These are phyloP conservation scores for Trissolcus japonicus DNA, from an alignment of 2,888 invertebrate genomes.

Conservation along the genomic window DNA sequence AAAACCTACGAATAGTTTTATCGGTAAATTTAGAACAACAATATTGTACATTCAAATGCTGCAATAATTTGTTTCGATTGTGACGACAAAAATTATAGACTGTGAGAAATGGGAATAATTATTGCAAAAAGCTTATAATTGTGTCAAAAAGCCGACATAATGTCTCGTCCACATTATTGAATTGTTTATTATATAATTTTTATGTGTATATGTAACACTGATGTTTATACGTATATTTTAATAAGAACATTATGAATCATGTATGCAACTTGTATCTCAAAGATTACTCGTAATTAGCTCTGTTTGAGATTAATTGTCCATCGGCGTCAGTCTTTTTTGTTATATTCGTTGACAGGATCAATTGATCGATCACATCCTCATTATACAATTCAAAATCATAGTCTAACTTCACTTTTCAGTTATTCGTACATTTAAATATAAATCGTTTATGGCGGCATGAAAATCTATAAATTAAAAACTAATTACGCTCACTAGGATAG, in stretches of 20 bases:
- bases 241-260: constrained; percentile 60
- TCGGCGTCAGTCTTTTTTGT: constrained; percentile 46
- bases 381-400: constrained; percentile 17
- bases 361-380: constrained; percentile 16
- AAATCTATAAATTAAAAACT: constrained; percentile 27
- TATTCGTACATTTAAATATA: too few relatives aligned
- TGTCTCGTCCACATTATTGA: constrained; percentile 35
- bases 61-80: constrained; percentile 21
- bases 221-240: constrained; percentile 61
- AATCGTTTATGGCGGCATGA: constrained; percentile 2
- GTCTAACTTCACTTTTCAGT: constrained; percentile 2
- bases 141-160: constrained; percentile 45
- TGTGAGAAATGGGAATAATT: constrained; percentile 25
- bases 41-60: constrained; percentile 11
- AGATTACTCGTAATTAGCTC: constrained; percentile 55
- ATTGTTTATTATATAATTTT: constrained; percentile 25
- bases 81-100: constrained; percentile 11
- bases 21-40: neutral
- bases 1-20: too few relatives aligned
- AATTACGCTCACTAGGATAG: constrained; percentile 15
- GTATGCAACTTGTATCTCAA: constrained; percentile 30
- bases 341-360: constrained; percentile 22
- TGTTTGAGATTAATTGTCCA: constrained; percentile 50
- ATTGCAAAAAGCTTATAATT: constrained; percentile 40
- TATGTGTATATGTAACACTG: constrained; percentile 58